Evolutionary conservation across 2,888 invertebrate species (phyloP), one percentile per base, ranked within the genome.

Genomic region (Dusona sp.): DNA sequence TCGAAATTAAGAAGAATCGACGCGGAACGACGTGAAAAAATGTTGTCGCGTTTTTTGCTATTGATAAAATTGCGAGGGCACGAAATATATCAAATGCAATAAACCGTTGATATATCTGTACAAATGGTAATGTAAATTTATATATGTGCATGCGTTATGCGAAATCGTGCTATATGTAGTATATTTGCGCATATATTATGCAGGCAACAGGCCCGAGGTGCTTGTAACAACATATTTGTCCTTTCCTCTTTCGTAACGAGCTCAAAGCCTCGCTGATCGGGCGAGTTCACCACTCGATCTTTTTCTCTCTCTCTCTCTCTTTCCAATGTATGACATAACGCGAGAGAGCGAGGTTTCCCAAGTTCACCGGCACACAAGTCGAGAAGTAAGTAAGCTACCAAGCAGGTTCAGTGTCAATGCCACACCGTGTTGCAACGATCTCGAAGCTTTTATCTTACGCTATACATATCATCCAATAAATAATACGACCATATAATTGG

Each of bases 351-450:
- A 64, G 83, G 45, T 83, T 85, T 83, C 67, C 73, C 78, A 79
- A 72, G 84, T 84, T 75, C 88, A 83, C 65, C 79, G 77, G 45
- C 79, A 80, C 78, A 67, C 81, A 22, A 74, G 70, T 67, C 75
- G 87, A 68, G 84, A 64, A 84, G 79, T 67, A 65, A 57, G 42
- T 72, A 48, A 84, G 77, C 74, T 54, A 64, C 65, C 64, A 68
- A 77, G 82, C 82, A 87, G 81, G 85, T 90, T 90, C 90, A 90
- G 88, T 89, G 90, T 87, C 89, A 90, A 84, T 88, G 89, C 84
- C 88, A 81, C 83, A 61, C 29, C 72, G 70, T 45, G 79, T 61
- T 25, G 83, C 73, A 67, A 42, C 13, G 68, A 67, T 82, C 64
- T 29, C 48, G 33, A 61, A 42, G 33, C n/a, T 67, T 61, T 68